These are phyloP conservation scores for Leptopilina syphax DNA, from an alignment of 2,888 invertebrate genomes.

Conservation along the genomic window DNA sequence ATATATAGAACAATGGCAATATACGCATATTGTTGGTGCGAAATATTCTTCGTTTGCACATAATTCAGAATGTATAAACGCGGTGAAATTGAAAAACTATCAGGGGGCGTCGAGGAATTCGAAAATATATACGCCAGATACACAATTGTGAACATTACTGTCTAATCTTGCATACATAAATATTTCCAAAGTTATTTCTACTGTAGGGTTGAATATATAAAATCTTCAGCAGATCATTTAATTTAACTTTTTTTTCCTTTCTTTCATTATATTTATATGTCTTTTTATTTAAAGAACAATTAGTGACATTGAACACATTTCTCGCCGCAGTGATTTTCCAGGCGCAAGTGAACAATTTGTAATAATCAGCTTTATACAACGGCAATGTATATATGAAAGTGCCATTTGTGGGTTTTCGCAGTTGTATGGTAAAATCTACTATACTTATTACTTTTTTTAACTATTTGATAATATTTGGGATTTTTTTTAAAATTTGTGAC, in stretches of 20 bases:
- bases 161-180: conserved; percentile 42
- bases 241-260: conserved; percentile 21
- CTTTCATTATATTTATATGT: background rate
- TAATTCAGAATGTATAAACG: conserved; percentile 52
- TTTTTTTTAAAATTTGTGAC: no score
- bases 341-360: conserved; percentile 13
- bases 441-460: no score
- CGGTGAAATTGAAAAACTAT: conserved; percentile 45
- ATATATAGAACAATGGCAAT: conserved; percentile 47
- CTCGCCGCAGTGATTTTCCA: background rate
- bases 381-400: no score
- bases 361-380: background rate
- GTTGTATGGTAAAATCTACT: no score
- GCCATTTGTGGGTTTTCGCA: no score
- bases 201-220: conserved; percentile 47
- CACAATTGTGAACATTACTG: conserved; percentile 26
- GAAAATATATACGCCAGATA: conserved; percentile 42
- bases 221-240: conserved; percentile 22
- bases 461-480: no score
- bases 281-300: conserved; percentile 8
- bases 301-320: conserved; percentile 34
- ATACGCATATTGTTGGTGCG: conserved; percentile 42
- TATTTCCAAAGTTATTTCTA: conserved; percentile 42
- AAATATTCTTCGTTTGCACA: conserved; percentile 50
- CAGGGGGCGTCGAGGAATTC: conserved; percentile 54